Base-by-base conservation (phyloP, 1,140 invertebrate genomes). In the Ceratina japonica region DNA sequence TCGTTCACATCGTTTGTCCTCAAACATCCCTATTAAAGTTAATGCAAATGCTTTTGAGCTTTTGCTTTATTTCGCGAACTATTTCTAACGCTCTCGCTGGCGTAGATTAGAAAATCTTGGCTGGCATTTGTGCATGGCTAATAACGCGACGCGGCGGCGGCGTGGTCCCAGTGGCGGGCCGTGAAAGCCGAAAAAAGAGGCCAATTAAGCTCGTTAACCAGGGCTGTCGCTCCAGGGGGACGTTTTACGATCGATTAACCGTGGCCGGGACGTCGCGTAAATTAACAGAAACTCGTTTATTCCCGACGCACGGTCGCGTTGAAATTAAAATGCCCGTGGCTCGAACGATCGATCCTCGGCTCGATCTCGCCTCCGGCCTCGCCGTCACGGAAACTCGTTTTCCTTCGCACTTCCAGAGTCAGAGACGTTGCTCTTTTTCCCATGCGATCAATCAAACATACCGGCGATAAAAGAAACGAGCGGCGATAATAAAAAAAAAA, bases 191-290 rank as follows among this genome's bases (percentile, higher is more conserved):
- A 63, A 54, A 51, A 37, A 69, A 15, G 54, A 15, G 44, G 74
- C 24, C 56, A 76, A 77, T 71, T 63, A 56, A 72, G 65, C 66
- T 63, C 27, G 27, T 77, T 70, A 77, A 70, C 72, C n/a, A 24
- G 66, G 20, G n/a, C 20, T 56, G 49, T 62, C 49, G 49, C 16
- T 44, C 15, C 0, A 20, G 37, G 31, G 44, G 37, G 37, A 69
- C 54, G 10, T 15, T 49, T 22, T 27, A 24, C 24, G 54, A 72
- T 77, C 75, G 75, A 77, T 71, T 56, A 77, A 71, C 59, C 63
- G 37, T 16, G 24, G 8, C 31, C 0, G 31, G 8, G 16, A 24
- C 18, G 64, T 58, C 49, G 65, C 18, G 44, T 62, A 71, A 77
- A 62, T 71, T 77, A 71, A 71, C 44, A 52, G 75, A 71, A 75